Percentiles rank a stretch among this genome's conserved stretches.
phyloP scores from a whole-genome alignment of 2,797 vertebrate species.

The Denticeps clupeoides region DNA sequence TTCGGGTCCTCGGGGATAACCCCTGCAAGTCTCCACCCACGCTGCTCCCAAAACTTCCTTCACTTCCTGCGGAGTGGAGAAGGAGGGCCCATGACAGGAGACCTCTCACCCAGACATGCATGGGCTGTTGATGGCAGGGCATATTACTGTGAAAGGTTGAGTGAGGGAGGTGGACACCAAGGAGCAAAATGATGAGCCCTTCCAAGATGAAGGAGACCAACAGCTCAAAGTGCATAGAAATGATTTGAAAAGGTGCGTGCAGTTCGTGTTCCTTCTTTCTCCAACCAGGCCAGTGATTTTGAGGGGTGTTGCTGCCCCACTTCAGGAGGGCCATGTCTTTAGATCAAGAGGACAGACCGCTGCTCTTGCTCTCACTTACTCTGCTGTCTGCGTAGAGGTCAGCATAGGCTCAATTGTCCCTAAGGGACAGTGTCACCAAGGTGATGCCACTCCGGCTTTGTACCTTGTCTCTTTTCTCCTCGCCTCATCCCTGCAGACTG shows the following conservation, averaged over 20 bases:
- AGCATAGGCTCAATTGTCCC: not conserved
- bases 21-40: not conserved
- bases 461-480: no score
- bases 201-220: not conserved
- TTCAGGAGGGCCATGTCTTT: no score
- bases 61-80: constrained; percentile 8
- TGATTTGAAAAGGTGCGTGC: no score
- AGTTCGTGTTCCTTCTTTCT: no score
- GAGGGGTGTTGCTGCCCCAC: no score
- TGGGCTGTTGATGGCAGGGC: constrained; percentile 41
- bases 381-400: no score
- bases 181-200: constrained; percentile 1
- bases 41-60: not conserved
- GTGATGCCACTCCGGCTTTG: constrained; percentile 3
- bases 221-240: no score
- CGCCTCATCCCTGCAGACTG: constrained; percentile 6
- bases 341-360: no score
- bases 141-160: constrained; percentile 24
- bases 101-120: constrained; percentile 36
- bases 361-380: no score
- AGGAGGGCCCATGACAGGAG: constrained; percentile 31
- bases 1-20: not conserved
- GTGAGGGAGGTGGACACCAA: not conserved
- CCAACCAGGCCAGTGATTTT: constrained; percentile 3
- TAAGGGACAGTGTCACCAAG: not conserved